Evolutionary conservation across 2,797 vertebrate genomes (phyloP), one percentile per base, ranked within the genome.

Genomic region (Tauraco hartlaubi): DNA sequence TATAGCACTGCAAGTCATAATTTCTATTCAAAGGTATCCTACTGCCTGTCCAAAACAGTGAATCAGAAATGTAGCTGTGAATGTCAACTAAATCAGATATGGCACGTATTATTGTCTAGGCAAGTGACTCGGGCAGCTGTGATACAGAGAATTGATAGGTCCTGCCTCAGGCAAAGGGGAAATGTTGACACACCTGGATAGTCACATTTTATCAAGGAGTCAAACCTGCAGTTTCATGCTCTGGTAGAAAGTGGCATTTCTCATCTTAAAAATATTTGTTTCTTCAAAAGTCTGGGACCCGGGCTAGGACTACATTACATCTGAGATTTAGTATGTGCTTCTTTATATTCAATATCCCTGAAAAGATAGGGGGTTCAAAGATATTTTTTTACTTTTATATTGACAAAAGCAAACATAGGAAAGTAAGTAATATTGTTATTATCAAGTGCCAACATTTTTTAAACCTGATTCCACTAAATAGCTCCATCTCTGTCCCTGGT

Each of bases 141-240:
- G 56, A 56, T 49, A 71, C 14, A 74, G 52, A 18, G 49, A 91
- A 73, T 15, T 86, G 89, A 85, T 85, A 92, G 82, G 39, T 67
- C 48, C 39, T 94, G 92, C 94, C 95, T 94, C 10, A 2, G 94
- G 95, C 85, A 92, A 43, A 85, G n/a, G 9, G n/a, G 43, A 63
- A 77, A 59, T 95, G 82, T 92, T 95, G 91, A 95, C 89, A 88
- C 96, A 97, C 95, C 92, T 96, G 92, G 85, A 74, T 69, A 88
- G 90, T 74, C 71, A 79, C 83, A 31, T 84, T 59, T 85, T 81
- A 90, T 81, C 73, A 74, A 82, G 74, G 37, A 93, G 74, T 90
- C 52, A 88, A 93, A 94, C 80, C 44, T 96, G 92, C 85, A 76
- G 35, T 90, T 92, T 95, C 95, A 93, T 79, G 93, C 91, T 95